Evolutionary conservation across 2,888 invertebrate genomes (phyloP).

Genomic region (Andricus curvator): DNA sequence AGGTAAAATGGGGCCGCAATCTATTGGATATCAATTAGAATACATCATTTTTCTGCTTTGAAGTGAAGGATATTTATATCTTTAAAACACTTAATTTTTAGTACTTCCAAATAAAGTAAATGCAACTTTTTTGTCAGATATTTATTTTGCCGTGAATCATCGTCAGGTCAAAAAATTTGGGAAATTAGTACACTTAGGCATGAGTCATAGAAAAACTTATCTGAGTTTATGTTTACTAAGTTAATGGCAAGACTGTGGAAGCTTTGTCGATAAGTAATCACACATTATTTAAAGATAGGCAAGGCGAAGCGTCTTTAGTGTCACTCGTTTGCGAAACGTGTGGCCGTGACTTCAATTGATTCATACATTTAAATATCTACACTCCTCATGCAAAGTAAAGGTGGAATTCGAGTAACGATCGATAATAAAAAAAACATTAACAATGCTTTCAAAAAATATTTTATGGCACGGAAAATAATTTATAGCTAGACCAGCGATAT

Average conservation of each 20-base stretch:
- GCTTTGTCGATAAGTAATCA: conserved; percentile 34
- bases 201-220: conserved; percentile 15
- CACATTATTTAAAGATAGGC: conserved; percentile 32
- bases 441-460: not conserved
- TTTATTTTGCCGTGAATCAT: not conserved
- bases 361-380: conserved; percentile 32
- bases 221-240: not conserved
- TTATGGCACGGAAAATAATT: not conserved
- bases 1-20: too few species aligned
- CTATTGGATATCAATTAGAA: too few species aligned
- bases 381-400: conserved; percentile 1
- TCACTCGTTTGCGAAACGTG: conserved; percentile 31
- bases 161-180: not conserved
- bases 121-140: not conserved
- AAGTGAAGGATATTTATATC: too few species aligned
- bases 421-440: not conserved
- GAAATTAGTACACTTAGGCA: not conserved
- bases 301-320: conserved; percentile 6
- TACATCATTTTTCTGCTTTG: too few species aligned
- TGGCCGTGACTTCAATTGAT: conserved; percentile 38
- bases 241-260: conserved; percentile 10
- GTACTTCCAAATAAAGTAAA: not conserved
- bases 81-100: not conserved
- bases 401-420: not conserved
- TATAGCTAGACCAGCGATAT: too few species aligned